phyloP scores from a whole-genome alignment of 1,140 invertebrate species.

The Capitella teleta region DNA sequence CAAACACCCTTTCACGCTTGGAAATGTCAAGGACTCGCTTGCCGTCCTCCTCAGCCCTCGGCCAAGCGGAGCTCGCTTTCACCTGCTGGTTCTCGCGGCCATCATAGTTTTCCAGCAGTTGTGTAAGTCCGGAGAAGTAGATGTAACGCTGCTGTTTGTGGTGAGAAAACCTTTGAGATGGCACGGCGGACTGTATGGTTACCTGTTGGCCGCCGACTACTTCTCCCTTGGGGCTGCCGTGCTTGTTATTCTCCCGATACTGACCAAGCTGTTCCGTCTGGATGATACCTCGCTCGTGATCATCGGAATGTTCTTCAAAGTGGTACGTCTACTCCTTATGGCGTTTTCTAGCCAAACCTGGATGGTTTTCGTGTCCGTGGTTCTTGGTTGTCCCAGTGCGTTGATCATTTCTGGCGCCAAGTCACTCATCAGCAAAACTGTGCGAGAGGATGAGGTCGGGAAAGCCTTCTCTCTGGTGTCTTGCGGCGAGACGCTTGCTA shows the following conservation, averaged over 20 bases:
- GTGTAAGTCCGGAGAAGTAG: conserved; percentile 35
- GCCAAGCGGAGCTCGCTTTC: conserved; percentile 11
- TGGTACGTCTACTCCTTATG: conserved; percentile 9
- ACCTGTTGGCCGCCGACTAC: conserved; percentile 36
- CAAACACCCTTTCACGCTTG: conserved; percentile 17
- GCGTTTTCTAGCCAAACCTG: conserved; percentile 5
- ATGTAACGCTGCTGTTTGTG: conserved; percentile 33
- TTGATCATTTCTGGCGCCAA: conserved; percentile 12
- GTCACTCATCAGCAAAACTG: conserved; percentile 14
- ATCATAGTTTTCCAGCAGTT: conserved; percentile 20
- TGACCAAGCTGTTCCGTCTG: conserved; percentile 9
- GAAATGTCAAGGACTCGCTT: conserved; percentile 23
- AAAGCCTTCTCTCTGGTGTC: conserved; percentile 14
- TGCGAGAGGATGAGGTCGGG: conserved; percentile 14
- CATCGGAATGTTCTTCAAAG: conserved; percentile 13
- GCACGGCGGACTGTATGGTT: conserved; percentile 35
- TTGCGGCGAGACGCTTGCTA: conserved; percentile 12
- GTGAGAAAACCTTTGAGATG: conserved; percentile 28
- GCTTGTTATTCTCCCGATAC: conserved; percentile 11
- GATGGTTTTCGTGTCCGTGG: conserved; percentile 9
- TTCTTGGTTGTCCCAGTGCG: conserved; percentile 13
- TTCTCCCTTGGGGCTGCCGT: conserved; percentile 14
- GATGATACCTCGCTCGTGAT: conserved; percentile 10
- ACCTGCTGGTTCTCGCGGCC: conserved; percentile 20
- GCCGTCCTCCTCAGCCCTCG: conserved; percentile 20